Evolutionary conservation across 2,888 invertebrate species (phyloP).

Genomic region (Cephus rjabovi): DNA sequence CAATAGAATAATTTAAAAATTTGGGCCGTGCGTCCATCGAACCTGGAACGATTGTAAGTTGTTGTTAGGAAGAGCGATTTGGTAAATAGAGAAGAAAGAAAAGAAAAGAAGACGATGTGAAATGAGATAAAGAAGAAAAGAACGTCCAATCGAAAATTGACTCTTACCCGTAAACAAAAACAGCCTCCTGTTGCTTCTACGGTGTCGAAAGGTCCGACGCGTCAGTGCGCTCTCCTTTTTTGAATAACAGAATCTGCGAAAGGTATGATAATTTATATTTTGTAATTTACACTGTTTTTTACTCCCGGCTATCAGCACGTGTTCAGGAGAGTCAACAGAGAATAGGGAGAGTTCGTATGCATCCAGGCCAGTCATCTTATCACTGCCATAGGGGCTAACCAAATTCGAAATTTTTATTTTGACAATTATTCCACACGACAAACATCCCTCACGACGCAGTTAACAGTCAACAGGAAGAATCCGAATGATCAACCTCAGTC

Average conservation of each 20-base stretch:
- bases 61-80: background rate
- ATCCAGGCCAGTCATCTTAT: background rate
- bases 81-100: background rate
- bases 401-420: background rate
- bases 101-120: background rate
- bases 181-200: background rate
- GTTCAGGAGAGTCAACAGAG: background rate
- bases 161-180: background rate
- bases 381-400: background rate
- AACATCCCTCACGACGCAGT: background rate
- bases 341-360: background rate
- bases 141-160: background rate
- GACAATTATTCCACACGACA: background rate
- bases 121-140: background rate
- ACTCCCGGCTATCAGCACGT: too few species aligned
- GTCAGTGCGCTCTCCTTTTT: background rate
- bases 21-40: background rate
- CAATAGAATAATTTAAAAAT: background rate
- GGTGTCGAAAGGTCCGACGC: background rate
- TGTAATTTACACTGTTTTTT: too few species aligned
- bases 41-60: background rate
- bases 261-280: too few species aligned
- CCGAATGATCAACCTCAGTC: background rate
- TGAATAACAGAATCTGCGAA: background rate
- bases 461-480: background rate